A percentile compares a stretch with the other conserved stretches of the same genome.
Evolutionary conservation across 2,797 vertebrate species (phyloP).

Genomic region (Carcharodon carcharias): DNA sequence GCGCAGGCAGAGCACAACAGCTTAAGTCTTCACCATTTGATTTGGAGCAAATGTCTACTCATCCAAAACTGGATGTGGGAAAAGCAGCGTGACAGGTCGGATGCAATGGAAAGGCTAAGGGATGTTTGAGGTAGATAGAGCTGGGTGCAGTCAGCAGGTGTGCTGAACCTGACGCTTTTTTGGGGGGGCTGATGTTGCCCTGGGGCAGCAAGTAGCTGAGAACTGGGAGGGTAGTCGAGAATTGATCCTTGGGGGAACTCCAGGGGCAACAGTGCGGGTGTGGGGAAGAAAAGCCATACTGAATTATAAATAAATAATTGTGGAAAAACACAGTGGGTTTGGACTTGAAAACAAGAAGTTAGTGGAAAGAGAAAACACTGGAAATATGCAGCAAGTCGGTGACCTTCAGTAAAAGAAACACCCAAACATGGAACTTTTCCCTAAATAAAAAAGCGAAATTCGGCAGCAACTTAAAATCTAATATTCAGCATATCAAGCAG

Average conservation of each 20-base stretch:
- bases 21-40: neutral
- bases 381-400: neutral
- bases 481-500: neutral
- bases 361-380: neutral
- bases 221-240: too few relatives aligned
- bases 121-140: conserved; percentile 2
- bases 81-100: neutral
- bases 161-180: neutral
- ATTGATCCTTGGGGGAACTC: neutral
- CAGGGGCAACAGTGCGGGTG: neutral
- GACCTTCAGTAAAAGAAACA: neutral
- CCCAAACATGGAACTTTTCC: neutral
- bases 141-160: conserved; percentile 13
- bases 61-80: neutral
- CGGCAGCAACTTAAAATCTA: neutral
- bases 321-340: neutral
- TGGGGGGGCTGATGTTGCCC: neutral
- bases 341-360: neutral
- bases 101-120: neutral
- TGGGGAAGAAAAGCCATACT: neutral
- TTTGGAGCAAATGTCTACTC: neutral
- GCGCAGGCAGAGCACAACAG: conserved; percentile 1
- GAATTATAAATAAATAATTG: neutral
- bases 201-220: neutral
- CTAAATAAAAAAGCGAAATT: neutral